Evolutionary conservation across 2,113 vertebrate genomes (phyloP), one percentile per base, ranked within the genome.

Genomic region (Xenus cinereus): DNA sequence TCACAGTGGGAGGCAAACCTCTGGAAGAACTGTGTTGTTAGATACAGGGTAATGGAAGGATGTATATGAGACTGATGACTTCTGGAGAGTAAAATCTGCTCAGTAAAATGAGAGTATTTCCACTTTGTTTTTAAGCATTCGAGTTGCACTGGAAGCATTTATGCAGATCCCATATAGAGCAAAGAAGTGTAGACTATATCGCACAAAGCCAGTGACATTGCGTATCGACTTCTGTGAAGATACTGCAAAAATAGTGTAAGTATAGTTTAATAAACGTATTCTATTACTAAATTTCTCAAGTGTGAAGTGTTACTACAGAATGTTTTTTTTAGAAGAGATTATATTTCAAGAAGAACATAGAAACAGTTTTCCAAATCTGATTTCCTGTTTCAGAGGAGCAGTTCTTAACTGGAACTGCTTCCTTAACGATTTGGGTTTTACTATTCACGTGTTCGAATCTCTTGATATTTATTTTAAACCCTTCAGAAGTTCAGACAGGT

Each of bases 121-220:
- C 20, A 43, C 22, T 96, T 68, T 90, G 21, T 48, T 93, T 77
- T 96, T 48, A 93, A 99, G 99, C 81, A 97, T 99, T 56, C 98
- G 98, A 56, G 91, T 98, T 60, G 97, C 97, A 8, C 33, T 97
- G 51, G 96, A 98, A 67, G 68, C 93, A 8, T 99, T 99, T 95
- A 97, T 99, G 79, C 95, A 97, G 90, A 97, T 99, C 45, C 99
- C 99, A 1, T 98, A 98, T 13, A 98, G 98, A 96, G 98, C 98
- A 16, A 98, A 95, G 82, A 98, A 97, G 78, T 99, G 99, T 85
- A 96, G 98, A n/a, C 95, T 99, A 35, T 97, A 98, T 33, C 95
- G 98, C 84, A 97, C 98, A 72, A 97, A 97, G 67, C 99, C 99
- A 21, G 92, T 98, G 83, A 99, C 98, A 0, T 88, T 99, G 33